A percentile compares a stretch with the other conserved stretches of the same genome.
Evolutionary conservation across 1,140 invertebrate genomes (phyloP).

Genomic region (Heliconius congener): DNA sequence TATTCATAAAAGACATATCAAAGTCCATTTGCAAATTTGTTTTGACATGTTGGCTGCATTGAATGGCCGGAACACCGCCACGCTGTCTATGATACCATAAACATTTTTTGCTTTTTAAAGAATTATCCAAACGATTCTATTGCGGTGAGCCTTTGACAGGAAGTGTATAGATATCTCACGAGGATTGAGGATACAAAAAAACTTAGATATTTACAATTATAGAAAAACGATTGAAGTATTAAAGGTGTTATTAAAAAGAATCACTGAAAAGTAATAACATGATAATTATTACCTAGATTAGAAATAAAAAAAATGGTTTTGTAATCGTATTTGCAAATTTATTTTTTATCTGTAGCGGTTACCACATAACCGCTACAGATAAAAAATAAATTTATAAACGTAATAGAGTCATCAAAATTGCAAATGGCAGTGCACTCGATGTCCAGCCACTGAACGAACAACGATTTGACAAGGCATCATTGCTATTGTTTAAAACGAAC

Average conservation of each 20-base stretch:
- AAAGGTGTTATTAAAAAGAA: background rate
- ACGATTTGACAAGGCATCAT: constrained; percentile 53
- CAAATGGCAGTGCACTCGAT: constrained; percentile 51
- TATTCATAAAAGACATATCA: constrained; percentile 36
- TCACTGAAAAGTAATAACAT: background rate
- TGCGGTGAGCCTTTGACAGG: constrained; percentile 66
- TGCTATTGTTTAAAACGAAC: constrained; percentile 59
- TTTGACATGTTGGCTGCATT: constrained; percentile 66
- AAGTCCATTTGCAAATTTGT: constrained; percentile 60
- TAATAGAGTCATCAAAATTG: constrained; percentile 30
- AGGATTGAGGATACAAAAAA: constrained; percentile 51
- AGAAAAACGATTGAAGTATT: constrained; percentile 1
- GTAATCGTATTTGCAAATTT: too few relatives aligned
- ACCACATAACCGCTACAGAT: background rate
- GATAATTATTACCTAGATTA: background rate
- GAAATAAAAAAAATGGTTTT: background rate
- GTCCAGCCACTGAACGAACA: constrained; percentile 43
- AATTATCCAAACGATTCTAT: constrained; percentile 62
- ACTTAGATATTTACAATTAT: background rate
- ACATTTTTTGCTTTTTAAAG: constrained; percentile 58
- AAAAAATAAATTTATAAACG: constrained; percentile 8
- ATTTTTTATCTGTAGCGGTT: too few relatives aligned
- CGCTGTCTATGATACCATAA: constrained; percentile 70
- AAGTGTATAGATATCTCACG: constrained; percentile 75
- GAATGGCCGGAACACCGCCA: constrained; percentile 48